A percentile compares a stretch with the other conserved stretches of the same genome.
These are phyloP conservation scores for Tortrix viridana DNA, from an alignment of 2,888 invertebrate genomes.

Conservation along the genomic window DNA sequence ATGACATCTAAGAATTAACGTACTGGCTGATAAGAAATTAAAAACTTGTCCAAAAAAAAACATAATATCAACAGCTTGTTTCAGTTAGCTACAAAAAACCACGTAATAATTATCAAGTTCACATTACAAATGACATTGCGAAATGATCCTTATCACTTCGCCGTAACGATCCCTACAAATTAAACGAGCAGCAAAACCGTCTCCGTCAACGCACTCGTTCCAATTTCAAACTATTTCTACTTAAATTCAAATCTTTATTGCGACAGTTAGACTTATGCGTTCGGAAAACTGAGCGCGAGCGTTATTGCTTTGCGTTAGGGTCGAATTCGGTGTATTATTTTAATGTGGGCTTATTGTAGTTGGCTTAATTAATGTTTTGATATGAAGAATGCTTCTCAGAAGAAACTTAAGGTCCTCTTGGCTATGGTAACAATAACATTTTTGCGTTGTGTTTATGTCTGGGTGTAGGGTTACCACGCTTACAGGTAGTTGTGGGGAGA, in stretches of 20 bases:
- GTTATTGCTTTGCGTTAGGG: slow-evolving; percentile 21
- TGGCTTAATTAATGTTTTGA: slow-evolving; percentile 56
- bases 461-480: slow-evolving; percentile 66
- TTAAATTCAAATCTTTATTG: slow-evolving; percentile 69
- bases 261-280: slow-evolving; percentile 45
- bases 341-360: slow-evolving; percentile 39
- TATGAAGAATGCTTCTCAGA: slow-evolving; percentile 63
- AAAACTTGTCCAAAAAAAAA: slow-evolving; percentile 8
- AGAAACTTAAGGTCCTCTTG: slow-evolving; percentile 64
- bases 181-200: slow-evolving; percentile 33
- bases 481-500: slow-evolving; percentile 60
- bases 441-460: slow-evolving; percentile 66
- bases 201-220: slow-evolving; percentile 61
- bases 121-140: neutral
- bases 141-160: slow-evolving; percentile 16
- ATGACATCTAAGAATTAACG: neutral
- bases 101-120: neutral
- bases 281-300: slow-evolving; percentile 13
- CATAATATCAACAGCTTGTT: neutral
- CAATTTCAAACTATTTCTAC: slow-evolving; percentile 68
- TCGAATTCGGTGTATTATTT: slow-evolving; percentile 14
- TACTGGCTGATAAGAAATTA: slow-evolving; percentile 17
- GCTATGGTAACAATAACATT: slow-evolving; percentile 67
- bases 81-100: slow-evolving; percentile 9
- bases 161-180: slow-evolving; percentile 6